These are phyloP conservation scores for Arremon brunneinucha DNA, from an alignment of 2,797 vertebrate genomes.

Conservation along the genomic window DNA sequence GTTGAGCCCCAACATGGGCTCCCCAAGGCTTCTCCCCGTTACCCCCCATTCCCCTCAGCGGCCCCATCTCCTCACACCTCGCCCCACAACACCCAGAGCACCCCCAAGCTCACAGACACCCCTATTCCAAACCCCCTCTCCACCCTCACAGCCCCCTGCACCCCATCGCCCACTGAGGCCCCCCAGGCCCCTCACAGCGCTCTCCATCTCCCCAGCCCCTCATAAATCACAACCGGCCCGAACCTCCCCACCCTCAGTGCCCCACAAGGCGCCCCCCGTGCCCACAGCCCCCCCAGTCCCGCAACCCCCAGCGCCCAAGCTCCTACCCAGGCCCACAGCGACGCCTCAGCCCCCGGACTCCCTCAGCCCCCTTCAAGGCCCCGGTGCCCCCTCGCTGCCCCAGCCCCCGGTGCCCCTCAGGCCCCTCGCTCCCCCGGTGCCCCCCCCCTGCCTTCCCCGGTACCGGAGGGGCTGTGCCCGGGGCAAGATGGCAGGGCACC, in stretches of 20 bases:
- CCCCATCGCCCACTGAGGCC: background rate
- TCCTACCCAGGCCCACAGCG: too few species aligned
- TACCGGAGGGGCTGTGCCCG: background rate
- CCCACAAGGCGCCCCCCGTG: background rate
- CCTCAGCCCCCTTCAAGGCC: background rate
- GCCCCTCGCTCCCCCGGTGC: too few species aligned
- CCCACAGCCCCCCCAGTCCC: too few species aligned
- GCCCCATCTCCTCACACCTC: background rate
- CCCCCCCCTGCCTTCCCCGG: background rate
- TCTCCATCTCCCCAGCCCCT: background rate
- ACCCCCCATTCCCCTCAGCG: background rate
- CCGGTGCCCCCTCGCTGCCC: background rate
- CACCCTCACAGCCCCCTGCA: background rate
- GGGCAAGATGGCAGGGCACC: background rate
- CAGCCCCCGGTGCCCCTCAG: too few species aligned
- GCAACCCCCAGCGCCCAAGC: too few species aligned
- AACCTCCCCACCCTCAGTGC: too few species aligned
- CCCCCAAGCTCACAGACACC: background rate
- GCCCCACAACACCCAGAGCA: too few species aligned
- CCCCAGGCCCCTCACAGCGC: background rate
- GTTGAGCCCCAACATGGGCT: fast-evolving
- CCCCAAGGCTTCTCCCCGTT: background rate
- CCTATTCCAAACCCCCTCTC: background rate
- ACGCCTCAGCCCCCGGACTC: too few species aligned
- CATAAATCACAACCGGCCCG: too few species aligned